Evolutionary conservation across 2,888 invertebrate genomes (phyloP), one percentile per base, ranked within the genome.

Genomic region (Caenorhabditis panamensis): DNA sequence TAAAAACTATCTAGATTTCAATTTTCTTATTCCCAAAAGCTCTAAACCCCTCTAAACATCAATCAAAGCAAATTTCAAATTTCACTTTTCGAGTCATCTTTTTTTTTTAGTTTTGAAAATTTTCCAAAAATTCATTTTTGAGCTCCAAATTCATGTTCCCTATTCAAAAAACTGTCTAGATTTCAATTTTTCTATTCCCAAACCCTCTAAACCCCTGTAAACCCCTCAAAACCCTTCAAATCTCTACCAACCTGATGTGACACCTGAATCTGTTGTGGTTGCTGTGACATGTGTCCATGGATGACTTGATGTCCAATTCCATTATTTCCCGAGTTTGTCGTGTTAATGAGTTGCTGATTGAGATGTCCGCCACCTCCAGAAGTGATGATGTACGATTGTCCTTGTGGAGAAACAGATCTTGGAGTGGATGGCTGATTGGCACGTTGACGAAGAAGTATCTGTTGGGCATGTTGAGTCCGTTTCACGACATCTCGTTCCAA

Each of bases 401-500:
- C 61, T 9, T 64, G 67, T 31, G 71, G 76, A 3, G 76, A 37
- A 5, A 37, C 76, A 6, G 76, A 61, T 5, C 67, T 59, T 11
- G 76, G 66, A 2, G 72, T 72, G 22, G 73, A 53, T 9, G 61
- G 13, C 47, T 62, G 67, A n/a, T 61, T 77, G 18, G 69, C 69
- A 6, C 66, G 68, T 28, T 81, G 76, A 4, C 77, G 18, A 24
- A 72, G 61, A 11, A 81, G 62, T 13, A 77, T 77, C 44, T 89
- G 88, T 20, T 90, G 88, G n/a, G 90, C 90, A 67, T 90, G 89
- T 61, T 89, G 89, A 1, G 90, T 90, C 8, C 90, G 64, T 67
- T 88, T 86, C 61, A 88, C 64, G 3, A 90, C 90, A 51, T 90
- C 90, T n/a, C 89, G 73, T 58, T 90, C 90, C 68, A 90, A 64